Percentiles rank a stretch among this genome's conserved stretches.
phyloP scores from a whole-genome alignment of 2,797 vertebrate genomes.

The Gallinago stenura region DNA sequence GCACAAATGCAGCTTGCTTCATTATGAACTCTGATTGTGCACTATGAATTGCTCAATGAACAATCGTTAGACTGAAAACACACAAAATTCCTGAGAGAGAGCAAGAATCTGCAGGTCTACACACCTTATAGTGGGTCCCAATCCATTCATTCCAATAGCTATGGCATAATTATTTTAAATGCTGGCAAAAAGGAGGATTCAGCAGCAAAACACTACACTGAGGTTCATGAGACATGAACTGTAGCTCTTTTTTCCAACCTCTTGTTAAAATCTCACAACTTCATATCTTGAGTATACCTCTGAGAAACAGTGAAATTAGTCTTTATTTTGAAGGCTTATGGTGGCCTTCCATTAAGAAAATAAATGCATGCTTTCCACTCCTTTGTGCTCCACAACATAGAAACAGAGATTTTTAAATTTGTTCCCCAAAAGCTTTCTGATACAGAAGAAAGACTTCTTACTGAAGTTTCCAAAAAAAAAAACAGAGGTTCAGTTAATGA shows the following conservation, averaged over 20 bases:
- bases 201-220: neutral
- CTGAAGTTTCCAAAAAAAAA: neutral
- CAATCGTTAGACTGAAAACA: neutral
- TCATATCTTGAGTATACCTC: neutral
- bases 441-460: neutral
- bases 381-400: neutral
- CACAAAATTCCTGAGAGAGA: neutral
- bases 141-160: neutral
- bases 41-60: neutral
- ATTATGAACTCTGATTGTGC: neutral
- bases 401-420: neutral
- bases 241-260: neutral
- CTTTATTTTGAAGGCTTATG: neutral
- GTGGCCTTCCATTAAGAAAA: neutral
- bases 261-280: neutral
- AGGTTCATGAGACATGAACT: neutral
- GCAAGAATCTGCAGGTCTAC: neutral
- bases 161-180: neutral
- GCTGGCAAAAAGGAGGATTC: neutral
- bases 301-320: neutral
- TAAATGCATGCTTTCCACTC: neutral
- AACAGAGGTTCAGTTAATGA: neutral
- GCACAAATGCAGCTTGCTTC: neutral
- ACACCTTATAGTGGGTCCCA: neutral
- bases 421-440: neutral